Conservation (phyloP, 2,888 invertebrate genomes). For the Alloplasta piceator region DNA sequence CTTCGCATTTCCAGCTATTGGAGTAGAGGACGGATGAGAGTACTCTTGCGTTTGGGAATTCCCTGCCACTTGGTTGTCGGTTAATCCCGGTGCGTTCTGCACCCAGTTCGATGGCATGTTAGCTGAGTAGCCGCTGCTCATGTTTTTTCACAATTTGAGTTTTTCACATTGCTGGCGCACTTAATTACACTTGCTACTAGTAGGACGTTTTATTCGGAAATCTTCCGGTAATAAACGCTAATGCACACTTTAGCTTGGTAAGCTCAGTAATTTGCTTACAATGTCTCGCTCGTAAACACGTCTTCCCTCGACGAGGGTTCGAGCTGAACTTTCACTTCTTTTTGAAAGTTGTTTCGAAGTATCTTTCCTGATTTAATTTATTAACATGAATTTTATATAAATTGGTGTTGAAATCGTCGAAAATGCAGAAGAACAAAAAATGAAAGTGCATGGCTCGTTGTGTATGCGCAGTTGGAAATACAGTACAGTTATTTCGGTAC, state of each 20-base stretch:
- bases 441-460: no score
- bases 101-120: slow-evolving; percentile 12
- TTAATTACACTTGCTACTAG: slow-evolving; percentile 4
- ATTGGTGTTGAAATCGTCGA: no score
- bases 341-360: no score
- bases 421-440: no score
- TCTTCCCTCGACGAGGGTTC: slow-evolving; percentile 26
- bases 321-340: background rate
- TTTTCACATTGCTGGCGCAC: slow-evolving; percentile 14
- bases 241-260: slow-evolving; percentile 12
- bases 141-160: background rate
- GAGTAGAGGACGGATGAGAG: background rate
- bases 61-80: slow-evolving; percentile 1
- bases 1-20: slow-evolving; percentile 1
- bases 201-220: background rate
- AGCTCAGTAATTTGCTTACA: slow-evolving; percentile 8
- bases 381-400: no score
- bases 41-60: background rate
- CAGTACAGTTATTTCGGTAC: no score
- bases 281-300: slow-evolving; percentile 26
- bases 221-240: slow-evolving; percentile 1
- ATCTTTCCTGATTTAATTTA: no score
- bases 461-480: no score
- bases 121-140: background rate
- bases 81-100: slow-evolving; percentile 1